Conservation (phyloP, 2,888 invertebrate genomes). For the Cerceris rybyensis region DNA sequence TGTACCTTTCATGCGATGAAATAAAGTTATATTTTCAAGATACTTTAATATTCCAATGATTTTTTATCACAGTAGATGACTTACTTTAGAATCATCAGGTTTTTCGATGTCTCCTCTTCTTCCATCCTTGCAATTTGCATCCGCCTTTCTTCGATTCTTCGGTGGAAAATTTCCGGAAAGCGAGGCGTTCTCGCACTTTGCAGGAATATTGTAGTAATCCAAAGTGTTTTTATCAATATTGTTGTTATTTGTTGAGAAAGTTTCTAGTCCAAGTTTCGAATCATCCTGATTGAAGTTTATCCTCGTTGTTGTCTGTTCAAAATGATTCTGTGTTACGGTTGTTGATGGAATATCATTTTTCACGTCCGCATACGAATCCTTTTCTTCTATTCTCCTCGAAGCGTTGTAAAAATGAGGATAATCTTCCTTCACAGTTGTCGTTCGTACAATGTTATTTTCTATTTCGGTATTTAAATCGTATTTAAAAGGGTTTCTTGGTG, state of each 20-base stretch:
- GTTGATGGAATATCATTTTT: neutral
- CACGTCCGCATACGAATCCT: neutral
- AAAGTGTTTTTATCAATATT: constrained; percentile 17
- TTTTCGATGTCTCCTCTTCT: neutral
- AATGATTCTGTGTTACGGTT: neutral
- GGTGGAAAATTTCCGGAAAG: constrained; percentile 10
- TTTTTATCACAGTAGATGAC: too few species aligned
- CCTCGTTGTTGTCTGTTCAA: neutral
- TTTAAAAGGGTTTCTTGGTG: neutral
- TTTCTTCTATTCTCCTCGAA: neutral
- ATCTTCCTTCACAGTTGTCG: neutral
- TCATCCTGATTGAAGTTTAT: neutral
- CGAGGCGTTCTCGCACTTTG: constrained; percentile 21
- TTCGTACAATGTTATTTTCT: neutral
- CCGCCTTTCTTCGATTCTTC: constrained; percentile 2
- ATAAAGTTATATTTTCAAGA: too few species aligned
- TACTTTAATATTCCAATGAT: too few species aligned
- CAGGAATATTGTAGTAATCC: neutral
- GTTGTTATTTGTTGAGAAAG: constrained; percentile 1
- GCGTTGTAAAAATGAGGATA: neutral
- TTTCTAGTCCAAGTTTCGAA: neutral
- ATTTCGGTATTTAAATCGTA: neutral
- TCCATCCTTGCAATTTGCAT: neutral
- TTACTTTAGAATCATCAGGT: neutral
- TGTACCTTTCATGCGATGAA: too few species aligned